Evolutionary conservation across 1,140 invertebrate species (phyloP), one percentile per base, ranked within the genome.

Genomic region (Scaptomyza montana): DNA sequence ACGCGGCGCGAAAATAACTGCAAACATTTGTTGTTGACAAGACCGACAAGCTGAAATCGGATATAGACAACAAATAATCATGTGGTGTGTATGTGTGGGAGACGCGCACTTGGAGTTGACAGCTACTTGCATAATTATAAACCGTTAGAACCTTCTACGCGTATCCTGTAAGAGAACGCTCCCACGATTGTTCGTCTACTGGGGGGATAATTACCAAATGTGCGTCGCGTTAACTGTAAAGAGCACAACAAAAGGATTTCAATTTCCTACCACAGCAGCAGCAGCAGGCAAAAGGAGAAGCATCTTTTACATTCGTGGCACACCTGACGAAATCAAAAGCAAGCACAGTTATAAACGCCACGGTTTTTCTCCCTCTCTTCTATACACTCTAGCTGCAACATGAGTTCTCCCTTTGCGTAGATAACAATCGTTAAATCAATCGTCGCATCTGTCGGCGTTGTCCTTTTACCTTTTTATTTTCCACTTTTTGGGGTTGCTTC

Each of bases 291-390:
- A 60, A 25, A 36, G 50, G 45, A 78, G 9, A 33, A 16, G n/a
- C 13, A 8, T 36, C 33, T 36, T 36, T 36, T 36, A 3, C 12
- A 5, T 41, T 28, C 2, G 33, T 12, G 36, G 59, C 80, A 77
- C 80, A 85, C 80, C 80, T 85, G 80, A 85, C 79, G 84, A 89
- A 89, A 89, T 89, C 84, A 89, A 89, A 89, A 89, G 84, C 84
- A 56, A 77, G 74, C 80, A 89, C 84, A 89, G 84, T 89, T 89
- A 87, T 76, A 60, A 50, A 62, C 60, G 33, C 45, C 5, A 36
- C 30, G 39, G 21, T 46, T 33, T 36, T 7, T 36, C 7, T 36
- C 33, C 7, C 7, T 1, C 8, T 36, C 5, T 7, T 5, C 5
- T 30, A 6, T 7, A 5, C 5, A 1, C 30, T 30, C 30, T 30